Evolutionary conservation across 2,113 vertebrate species (phyloP).

Genomic region (Chionodraco myersi): DNA sequence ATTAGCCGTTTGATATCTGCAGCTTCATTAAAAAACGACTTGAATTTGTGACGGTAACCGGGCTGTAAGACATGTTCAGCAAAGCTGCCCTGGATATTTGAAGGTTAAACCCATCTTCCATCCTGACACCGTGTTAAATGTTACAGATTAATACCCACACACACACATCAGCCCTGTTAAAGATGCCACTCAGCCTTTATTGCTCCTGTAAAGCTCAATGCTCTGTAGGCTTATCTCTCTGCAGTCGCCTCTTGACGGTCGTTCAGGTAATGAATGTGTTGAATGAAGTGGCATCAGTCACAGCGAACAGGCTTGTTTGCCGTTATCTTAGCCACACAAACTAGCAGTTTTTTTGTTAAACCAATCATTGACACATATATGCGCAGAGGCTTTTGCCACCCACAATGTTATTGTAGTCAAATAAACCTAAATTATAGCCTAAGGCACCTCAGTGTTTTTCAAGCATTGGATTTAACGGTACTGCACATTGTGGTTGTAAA

Average conservation of each 20-base stretch:
- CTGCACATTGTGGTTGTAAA: constrained; percentile 2
- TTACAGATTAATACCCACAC: constrained; percentile 63
- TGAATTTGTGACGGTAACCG: too few relatives aligned
- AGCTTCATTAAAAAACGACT: neutral
- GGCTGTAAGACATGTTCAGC: neutral
- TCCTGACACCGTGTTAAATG: constrained; percentile 58
- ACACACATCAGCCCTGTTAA: constrained; percentile 60
- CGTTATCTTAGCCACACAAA: constrained; percentile 80
- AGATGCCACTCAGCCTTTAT: constrained; percentile 72
- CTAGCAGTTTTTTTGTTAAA: constrained; percentile 50
- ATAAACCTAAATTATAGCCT: constrained; percentile 49
- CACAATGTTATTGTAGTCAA: constrained; percentile 48
- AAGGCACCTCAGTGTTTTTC: neutral
- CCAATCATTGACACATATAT: constrained; percentile 39
- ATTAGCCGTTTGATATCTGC: neutral
- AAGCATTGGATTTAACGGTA: neutral
- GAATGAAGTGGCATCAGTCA: constrained; percentile 77
- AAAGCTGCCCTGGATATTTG: constrained; percentile 21
- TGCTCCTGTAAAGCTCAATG: constrained; percentile 64
- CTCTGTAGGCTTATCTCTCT: constrained; percentile 74
- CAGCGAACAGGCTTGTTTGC: constrained; percentile 62
- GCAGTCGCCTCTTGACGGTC: constrained; percentile 44
- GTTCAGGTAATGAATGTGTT: constrained; percentile 74
- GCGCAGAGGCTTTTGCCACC: constrained; percentile 12
- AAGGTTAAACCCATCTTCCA: constrained; percentile 61